Base-by-base conservation (phyloP, 2,888 invertebrate genomes). In the Apodemia hepburni region DNA sequence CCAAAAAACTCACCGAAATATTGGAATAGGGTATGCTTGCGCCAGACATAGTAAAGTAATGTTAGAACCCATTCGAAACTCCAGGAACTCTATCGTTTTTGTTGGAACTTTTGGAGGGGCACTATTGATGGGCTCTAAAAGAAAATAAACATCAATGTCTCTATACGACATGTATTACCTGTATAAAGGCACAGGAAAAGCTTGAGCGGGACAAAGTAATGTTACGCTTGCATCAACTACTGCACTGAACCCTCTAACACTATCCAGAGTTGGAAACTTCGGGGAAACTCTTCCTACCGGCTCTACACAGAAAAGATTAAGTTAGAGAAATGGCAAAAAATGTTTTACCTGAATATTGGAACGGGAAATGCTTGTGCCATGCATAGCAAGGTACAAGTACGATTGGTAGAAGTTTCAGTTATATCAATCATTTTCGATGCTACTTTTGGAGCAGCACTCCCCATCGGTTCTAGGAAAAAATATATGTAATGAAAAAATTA, bases 231-330 rank as follows among this genome's bases (percentile, higher is more conserved):
- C 90, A 75, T 85, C 92, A 79, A 87, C 73, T 70, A 77, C 71
- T 69, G 88, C 82, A 79, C 82, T 86, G 78, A 93, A 92, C 69
- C 92, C 92, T 82, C 92, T 93, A 83, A 90, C 87, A 75, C 92
- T 94, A 89, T 95, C 95, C 89, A 93, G 85, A 61, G 95, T 93
- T 65, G 95, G 95, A 82, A 96, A 95, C 92, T 96, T 96, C 71
- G 95, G 95, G 69, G 92, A 85, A 64, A 93, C 92, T 83, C 92
- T 89, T 78, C 93, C 93, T 78, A 93, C 92, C 18, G 93, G 93
- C 74, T 93, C 93, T 93, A 82, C 71, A 84, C 74, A 82, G 72
- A 75, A 75, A 57, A 57, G 27, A 57, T 57, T 29, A n/a, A 27
- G 27, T 57, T 27, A 57, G 54, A 33, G 38, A 29, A 51, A 51